Percentiles rank a stretch among this genome's conserved stretches.
Conservation (phyloP, 2,113 vertebrate species). For the Cinclus mexicanus region DNA sequence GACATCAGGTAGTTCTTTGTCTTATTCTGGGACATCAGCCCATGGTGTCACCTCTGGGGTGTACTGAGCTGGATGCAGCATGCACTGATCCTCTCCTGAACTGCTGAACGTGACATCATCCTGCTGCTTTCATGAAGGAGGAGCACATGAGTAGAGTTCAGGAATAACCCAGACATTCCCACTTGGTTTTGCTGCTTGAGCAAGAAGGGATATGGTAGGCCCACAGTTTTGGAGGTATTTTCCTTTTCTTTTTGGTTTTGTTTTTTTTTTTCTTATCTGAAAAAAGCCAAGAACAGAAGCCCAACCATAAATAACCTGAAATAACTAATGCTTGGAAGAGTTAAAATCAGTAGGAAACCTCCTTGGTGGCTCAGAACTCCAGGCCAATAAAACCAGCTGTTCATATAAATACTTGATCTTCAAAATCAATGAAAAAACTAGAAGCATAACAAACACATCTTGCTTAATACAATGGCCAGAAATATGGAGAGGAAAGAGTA, state of each 20-base stretch:
- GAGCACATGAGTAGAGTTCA: not conserved
- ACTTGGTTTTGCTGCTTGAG: not conserved
- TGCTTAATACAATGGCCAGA: not conserved
- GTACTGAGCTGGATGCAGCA: not conserved
- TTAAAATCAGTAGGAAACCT: not conserved
- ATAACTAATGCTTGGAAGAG: not conserved
- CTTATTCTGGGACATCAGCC: not conserved
- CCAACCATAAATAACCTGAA: not conserved
- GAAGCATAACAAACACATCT: not conserved
- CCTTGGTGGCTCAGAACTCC: not conserved
- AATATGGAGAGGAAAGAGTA: not conserved
- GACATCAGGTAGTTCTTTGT: not conserved
- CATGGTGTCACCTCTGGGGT: not conserved
- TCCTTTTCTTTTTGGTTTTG: too few species aligned
- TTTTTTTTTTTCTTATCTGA: not conserved
- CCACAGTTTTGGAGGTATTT: not conserved
- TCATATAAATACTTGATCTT: not conserved
- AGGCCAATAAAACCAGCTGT: not conserved
- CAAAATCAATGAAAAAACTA: not conserved
- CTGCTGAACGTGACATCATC: not conserved
- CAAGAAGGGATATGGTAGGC: not conserved
- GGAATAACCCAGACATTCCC: constrained; percentile 12
- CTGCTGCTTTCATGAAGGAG: not conserved
- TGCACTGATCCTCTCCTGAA: not conserved
- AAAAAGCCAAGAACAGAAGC: not conserved